Evolutionary conservation across 2,113 vertebrate genomes (phyloP).

Genomic region (Camelus bactrianus): DNA sequence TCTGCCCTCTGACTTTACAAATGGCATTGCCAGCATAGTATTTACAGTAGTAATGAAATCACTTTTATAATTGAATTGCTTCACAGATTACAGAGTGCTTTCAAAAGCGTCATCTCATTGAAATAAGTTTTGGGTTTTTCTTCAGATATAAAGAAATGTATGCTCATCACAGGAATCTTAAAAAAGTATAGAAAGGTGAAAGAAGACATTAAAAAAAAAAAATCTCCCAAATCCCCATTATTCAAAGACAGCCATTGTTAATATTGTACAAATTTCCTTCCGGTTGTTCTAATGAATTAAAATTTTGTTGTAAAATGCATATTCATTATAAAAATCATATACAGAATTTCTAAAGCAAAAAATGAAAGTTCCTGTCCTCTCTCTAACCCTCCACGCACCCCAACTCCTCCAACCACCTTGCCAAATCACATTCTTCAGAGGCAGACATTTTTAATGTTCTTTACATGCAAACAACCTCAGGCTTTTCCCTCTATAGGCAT

Average conservation of each 20-base stretch:
- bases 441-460: background rate
- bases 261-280: conserved; percentile 53
- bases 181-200: conserved; percentile 21
- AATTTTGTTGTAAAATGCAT: background rate
- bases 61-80: conserved; percentile 2
- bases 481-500: background rate
- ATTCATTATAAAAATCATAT: background rate
- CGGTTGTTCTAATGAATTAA: conserved; percentile 33
- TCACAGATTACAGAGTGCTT: conserved; percentile 1
- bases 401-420: background rate
- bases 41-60: conserved; percentile 9
- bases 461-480: background rate
- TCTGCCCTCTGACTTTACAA: conserved; percentile 20
- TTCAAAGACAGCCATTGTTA: background rate
- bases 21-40: background rate
- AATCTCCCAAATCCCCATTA: background rate
- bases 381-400: no score
- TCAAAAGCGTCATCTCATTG: conserved; percentile 42
- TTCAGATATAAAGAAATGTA: background rate
- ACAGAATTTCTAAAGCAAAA: background rate
- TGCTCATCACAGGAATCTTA: background rate
- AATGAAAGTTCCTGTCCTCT: background rate
- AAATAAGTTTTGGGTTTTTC: background rate
- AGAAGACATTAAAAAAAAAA: background rate
- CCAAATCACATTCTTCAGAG: background rate